phyloP scores from a whole-genome alignment of 2,113 vertebrate species.

The Saccopteryx bilineata region DNA sequence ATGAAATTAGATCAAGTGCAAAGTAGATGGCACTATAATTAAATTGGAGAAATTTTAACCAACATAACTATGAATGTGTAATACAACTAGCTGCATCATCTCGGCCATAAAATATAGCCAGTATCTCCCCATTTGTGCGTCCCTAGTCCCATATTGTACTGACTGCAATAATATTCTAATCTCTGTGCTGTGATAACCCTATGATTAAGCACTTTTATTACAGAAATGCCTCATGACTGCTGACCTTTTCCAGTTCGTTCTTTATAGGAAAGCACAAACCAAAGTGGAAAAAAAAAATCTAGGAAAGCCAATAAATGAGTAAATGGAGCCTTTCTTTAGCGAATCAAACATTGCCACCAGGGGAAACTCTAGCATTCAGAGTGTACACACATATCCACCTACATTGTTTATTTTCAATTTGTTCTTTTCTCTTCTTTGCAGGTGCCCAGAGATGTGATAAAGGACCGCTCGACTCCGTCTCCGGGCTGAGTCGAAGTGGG shows the following conservation, averaged over 20 bases:
- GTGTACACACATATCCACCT: conserved; percentile 76
- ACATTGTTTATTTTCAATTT: conserved; percentile 99
- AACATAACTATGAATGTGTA: neutral
- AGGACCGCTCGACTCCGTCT: conserved; percentile 95
- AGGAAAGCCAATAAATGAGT: conserved; percentile 59
- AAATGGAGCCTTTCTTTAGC: conserved; percentile 54
- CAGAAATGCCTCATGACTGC: conserved; percentile 55
- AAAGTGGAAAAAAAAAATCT: conserved; percentile 60
- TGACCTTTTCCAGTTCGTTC: conserved; percentile 70
- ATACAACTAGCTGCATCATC: neutral
- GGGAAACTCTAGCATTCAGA: neutral
- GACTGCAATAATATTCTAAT: conserved; percentile 40
- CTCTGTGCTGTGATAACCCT: conserved; percentile 35
- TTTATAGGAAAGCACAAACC: conserved; percentile 53
- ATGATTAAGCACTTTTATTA: conserved; percentile 62
- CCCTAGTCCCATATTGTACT: neutral
- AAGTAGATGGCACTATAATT: conserved; percentile 62
- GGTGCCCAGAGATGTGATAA: conserved; percentile 98
- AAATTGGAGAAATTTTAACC: conserved; percentile 62
- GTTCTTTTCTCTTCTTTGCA: conserved; percentile 96
- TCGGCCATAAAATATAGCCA: conserved; percentile 18
- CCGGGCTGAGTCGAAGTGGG: conserved; percentile 93
- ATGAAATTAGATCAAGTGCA: conserved; percentile 34
- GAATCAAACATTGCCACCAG: conserved; percentile 28
- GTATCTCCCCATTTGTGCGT: neutral